Evolutionary conservation across 2,113 vertebrate genomes (phyloP), one percentile per base, ranked within the genome.

Genomic region (Alosa alosa): DNA sequence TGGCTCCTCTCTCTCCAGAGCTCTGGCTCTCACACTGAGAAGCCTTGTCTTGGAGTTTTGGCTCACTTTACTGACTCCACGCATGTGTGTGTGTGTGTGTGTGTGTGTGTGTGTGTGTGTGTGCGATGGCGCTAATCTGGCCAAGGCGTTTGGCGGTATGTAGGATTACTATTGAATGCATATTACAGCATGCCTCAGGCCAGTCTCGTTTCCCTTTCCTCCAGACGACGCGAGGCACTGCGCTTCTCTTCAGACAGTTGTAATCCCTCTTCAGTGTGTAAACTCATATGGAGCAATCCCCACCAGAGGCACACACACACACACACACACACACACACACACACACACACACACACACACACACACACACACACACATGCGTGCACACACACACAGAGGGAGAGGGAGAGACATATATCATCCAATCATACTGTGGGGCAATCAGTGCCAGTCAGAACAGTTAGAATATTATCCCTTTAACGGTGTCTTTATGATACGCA

Each of bases 131-230:
- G 6, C 39, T 82, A 82, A 87, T 84, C 55, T 68, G 41, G 68
- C n/a, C 18, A 49, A 86, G 81, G n/a, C 15, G 41, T 87, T 82
- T 47, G 15, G 78, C 50, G 52, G 36, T 15, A 39, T 84, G 85
- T 84, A 82, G 47, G 87, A 87, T 90, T 87, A 84, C n/a, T 45
- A 82, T 88, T 75, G 84, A 86, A 83, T 45, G 86, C 46, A 49
- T 81, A 86, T 84, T 84, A 83, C 78, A 15, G 78, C 25, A 52
- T 20, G 15, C 44, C 78, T 57, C 20, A 7, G 44, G 8, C 36
- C 8, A 18, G 81, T 49, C 8, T 49, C 47, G 6, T 18, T 18
- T 55, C 15, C 4, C 15, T 55, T 25, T 49, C 49, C 39, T 72
- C n/a, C 81, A 55, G 41, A n/a, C 46, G 20, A 41, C 10, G 22